A percentile compares a stretch with the other conserved stretches of the same genome.
Conservation (phyloP, 2,113 vertebrate genomes). For the Onychostruthus taczanowskii region DNA sequence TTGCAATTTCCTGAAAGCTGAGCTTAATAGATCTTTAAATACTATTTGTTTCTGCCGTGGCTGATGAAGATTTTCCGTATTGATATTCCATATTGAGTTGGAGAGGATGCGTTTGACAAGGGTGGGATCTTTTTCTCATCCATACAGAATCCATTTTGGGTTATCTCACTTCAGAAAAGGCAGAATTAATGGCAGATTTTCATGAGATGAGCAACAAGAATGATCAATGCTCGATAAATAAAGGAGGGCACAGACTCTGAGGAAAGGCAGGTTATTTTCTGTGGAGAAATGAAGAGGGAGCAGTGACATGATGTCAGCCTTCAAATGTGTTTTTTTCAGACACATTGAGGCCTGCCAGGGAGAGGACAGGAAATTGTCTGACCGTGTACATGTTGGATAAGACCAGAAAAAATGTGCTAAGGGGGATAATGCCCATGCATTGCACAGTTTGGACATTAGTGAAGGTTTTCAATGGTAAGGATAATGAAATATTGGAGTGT, state of each 20-base stretch:
- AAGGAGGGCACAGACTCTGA: background rate
- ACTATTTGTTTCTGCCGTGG: background rate
- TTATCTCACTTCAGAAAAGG: background rate
- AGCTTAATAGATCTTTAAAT: slow-evolving; percentile 9
- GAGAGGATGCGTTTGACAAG: background rate
- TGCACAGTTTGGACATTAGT: background rate
- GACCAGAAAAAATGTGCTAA: background rate
- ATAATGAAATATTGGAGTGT: background rate
- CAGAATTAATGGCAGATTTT: background rate
- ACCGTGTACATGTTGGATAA: background rate
- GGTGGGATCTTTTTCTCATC: background rate
- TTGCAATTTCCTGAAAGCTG: slow-evolving; percentile 23
- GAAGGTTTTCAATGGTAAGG: background rate
- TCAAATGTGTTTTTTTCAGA: background rate
- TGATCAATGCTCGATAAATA: background rate
- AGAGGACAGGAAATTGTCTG: slow-evolving; percentile 21
- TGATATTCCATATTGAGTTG: background rate
- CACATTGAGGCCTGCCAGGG: background rate
- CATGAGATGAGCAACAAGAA: background rate
- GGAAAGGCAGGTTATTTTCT: background rate
- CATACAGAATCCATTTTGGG: background rate
- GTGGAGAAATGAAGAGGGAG: background rate
- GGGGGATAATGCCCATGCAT: background rate
- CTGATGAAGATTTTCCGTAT: background rate
- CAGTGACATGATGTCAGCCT: background rate